A percentile compares a stretch with the other conserved stretches of the same genome.
Evolutionary conservation across 2,797 vertebrate genomes (phyloP).

Genomic region (Acridotheres tristis): DNA sequence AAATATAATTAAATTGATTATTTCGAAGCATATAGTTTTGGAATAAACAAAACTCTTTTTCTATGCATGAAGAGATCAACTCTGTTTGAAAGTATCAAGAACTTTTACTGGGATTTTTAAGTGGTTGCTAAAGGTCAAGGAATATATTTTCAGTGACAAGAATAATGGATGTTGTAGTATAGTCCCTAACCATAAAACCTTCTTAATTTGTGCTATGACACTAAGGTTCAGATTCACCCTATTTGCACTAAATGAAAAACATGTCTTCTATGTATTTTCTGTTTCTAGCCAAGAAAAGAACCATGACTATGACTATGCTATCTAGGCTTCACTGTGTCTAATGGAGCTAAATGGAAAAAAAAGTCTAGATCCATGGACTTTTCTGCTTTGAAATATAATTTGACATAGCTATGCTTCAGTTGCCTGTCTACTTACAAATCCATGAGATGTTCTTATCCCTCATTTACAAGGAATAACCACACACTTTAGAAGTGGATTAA

Average conservation of each 20-base stretch:
- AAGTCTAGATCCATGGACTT: background rate
- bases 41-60: background rate
- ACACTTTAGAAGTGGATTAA: background rate
- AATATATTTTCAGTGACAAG: background rate
- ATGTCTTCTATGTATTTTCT: background rate
- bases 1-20: background rate
- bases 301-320: background rate
- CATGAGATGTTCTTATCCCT: background rate
- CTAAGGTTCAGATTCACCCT: background rate
- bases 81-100: background rate
- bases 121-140: background rate
- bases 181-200: background rate
- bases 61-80: background rate
- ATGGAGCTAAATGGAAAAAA: background rate
- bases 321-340: background rate
- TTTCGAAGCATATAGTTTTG: background rate
- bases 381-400: background rate
- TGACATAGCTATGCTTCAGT: background rate
- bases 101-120: background rate
- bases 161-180: background rate
- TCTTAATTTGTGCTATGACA: background rate
- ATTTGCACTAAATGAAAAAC: background rate
- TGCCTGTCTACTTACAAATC: background rate
- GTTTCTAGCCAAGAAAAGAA: background rate
- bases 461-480: background rate